A percentile compares a stretch with the other conserved stretches of the same genome.
These are phyloP conservation scores for Dendropsophus ebraccatus DNA, from an alignment of 2,113 vertebrate species.

Conservation along the genomic window DNA sequence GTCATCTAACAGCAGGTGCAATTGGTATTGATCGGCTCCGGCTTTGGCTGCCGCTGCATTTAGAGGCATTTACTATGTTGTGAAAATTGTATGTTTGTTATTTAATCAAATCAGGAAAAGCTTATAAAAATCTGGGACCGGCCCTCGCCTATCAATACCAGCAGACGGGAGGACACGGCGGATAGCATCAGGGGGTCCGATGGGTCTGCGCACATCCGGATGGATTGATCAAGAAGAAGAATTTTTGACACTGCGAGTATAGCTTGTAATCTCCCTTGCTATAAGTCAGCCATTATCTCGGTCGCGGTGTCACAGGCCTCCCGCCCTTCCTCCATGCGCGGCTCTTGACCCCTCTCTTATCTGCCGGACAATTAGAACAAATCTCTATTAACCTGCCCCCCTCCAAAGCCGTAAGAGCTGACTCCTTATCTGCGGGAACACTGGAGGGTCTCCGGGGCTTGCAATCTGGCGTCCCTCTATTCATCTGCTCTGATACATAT, in stretches of 20 bases:
- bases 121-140: not conserved
- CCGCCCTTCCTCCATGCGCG: not conserved
- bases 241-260: not conserved
- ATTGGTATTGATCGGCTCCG: conserved; percentile 7
- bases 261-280: conserved; percentile 7
- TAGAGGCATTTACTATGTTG: conserved; percentile 30
- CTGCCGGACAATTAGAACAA: not conserved
- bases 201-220: no score
- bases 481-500: conserved; percentile 42
- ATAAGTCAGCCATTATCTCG: conserved; percentile 8
- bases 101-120: conserved; percentile 17
- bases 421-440: conserved; percentile 39
- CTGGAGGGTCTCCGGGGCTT: conserved; percentile 33
- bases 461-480: conserved; percentile 37
- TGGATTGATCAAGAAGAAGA: no score
- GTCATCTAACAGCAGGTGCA: not conserved
- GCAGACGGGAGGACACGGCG: not conserved
- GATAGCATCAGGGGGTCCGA: not conserved
- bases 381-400: conserved; percentile 42
- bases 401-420: conserved; percentile 25
- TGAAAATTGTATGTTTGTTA: conserved; percentile 34
- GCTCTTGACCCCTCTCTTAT: conserved; percentile 30
- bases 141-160: not conserved
- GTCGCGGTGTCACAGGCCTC: not conserved
- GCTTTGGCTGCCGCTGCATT: conserved; percentile 28